Evolutionary conservation across 1,140 invertebrate genomes (phyloP), one percentile per base, ranked within the genome.

Genomic region (Aleiodes sp.): DNA sequence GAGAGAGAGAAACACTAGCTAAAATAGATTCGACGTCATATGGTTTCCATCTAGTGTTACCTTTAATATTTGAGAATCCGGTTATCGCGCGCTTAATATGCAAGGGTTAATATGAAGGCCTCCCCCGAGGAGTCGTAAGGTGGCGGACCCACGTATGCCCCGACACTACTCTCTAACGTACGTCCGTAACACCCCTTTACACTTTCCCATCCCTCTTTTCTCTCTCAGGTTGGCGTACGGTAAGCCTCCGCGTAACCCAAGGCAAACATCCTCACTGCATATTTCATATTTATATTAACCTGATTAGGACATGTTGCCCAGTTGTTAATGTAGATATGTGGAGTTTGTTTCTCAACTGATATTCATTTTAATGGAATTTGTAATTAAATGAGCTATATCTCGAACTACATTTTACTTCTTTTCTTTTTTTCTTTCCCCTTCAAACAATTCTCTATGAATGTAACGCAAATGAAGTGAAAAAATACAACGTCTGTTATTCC

Each of bases 241-340:
- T 67, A 72, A 78, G 76, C 80, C 77, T 79, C 72, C 75, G 62
- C 75, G 75, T 74, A 74, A 78, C 73, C 73, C 77, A 68, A 72
- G 72, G 74, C 75, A 73, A 82, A 82, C 82, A 77, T 76, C 75
- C 75, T 80, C 77, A 75, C 80, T 86, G 81, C 84, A 86, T 86
- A 86, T 86, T 86, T 86, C 85, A 86, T 84, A 86, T 86, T 86
- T 86, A 86, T 86, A 86, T 86, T 86, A 86, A 86, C 83, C 84
- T 86, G 82, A 86, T 86, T 86, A 86, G 84, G 82, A 85, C 80
- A 79, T 82, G 85, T 86, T 82, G 78, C 79, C 84, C 71, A 72
- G 71, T 75, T 72, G 76, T 84, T 86, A 86, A 86, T 85, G 76
- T 77, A 80, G 84, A 86, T 86, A 84, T 86, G 85, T 86, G 80